Conservation (phyloP, 2,113 vertebrate species). For the Pycnonotus jocosus region DNA sequence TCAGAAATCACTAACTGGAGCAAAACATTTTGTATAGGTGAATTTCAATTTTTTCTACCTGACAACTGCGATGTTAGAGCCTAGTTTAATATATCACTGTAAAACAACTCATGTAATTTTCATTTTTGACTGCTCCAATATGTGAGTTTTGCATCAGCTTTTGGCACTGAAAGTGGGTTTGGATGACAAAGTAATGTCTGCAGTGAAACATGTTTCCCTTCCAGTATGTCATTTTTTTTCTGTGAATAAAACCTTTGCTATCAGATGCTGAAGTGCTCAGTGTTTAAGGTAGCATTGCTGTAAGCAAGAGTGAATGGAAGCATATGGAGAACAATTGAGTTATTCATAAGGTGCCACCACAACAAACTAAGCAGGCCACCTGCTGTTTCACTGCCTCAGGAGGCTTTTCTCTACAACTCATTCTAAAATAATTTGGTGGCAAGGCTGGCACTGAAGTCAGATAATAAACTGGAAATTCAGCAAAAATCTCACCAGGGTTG, state of each 20-base stretch:
- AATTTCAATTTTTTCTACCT: not conserved
- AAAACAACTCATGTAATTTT: not conserved
- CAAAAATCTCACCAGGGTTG: not conserved
- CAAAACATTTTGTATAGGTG: not conserved
- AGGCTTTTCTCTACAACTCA: slow-evolving; percentile 2
- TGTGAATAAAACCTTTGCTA: slow-evolving; percentile 41
- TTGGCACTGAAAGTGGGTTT: slow-evolving; percentile 16
- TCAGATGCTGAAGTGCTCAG: not conserved
- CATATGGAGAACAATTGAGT: slow-evolving; percentile 58
- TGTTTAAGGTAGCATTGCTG: slow-evolving; percentile 42
- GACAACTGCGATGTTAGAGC: not conserved
- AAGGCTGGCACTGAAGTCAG: not conserved
- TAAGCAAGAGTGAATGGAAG: slow-evolving; percentile 40
- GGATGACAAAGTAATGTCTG: slow-evolving; percentile 2
- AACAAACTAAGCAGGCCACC: slow-evolving; percentile 50
- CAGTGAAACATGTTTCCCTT: slow-evolving; percentile 29
- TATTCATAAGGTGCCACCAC: slow-evolving; percentile 45
- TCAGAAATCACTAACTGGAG: not conserved
- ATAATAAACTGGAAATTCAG: not conserved
- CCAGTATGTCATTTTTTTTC: slow-evolving; percentile 8
- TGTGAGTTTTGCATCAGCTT: not conserved
- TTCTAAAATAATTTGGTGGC: slow-evolving; percentile 54
- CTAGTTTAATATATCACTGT: not conserved
- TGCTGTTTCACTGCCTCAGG: slow-evolving; percentile 47
- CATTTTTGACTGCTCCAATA: not conserved